Conservation (phyloP, 1,140 invertebrate species). For the Pseudomyrmex pallidus region DNA sequence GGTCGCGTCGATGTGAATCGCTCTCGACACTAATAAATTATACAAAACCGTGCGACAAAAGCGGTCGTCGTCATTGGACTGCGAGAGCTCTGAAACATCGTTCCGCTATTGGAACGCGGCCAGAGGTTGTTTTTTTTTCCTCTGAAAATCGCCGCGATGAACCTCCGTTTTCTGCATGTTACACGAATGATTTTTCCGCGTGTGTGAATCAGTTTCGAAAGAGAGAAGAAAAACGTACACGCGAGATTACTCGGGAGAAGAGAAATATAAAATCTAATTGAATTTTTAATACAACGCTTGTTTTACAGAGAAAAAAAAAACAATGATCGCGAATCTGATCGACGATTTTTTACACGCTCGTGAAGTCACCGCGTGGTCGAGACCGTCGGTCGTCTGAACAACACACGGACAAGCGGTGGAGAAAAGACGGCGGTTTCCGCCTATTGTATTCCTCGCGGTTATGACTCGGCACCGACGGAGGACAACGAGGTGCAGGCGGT, state of each 20-base stretch:
- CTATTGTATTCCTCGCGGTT: constrained; percentile 78
- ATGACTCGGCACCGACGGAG: constrained; percentile 73
- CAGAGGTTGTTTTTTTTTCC: constrained; percentile 82
- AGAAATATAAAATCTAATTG: too few species aligned
- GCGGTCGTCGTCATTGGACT: constrained; percentile 73
- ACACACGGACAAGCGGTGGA: constrained; percentile 76
- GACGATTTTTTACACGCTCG: not conserved
- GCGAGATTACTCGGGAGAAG: too few species aligned
- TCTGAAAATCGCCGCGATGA: constrained; percentile 65
- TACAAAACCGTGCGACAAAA: constrained; percentile 73
- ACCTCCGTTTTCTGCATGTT: constrained; percentile 49
- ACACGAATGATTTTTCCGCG: not conserved
- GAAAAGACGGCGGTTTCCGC: constrained; percentile 74
- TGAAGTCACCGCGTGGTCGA: constrained; percentile 70
- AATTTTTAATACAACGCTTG: too few species aligned
- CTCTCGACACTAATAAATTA: constrained; percentile 77
- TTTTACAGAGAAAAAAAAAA: too few species aligned
- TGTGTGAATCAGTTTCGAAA: not conserved
- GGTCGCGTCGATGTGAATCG: not conserved
- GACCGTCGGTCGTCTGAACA: constrained; percentile 66
- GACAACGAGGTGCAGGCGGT: constrained; percentile 58
- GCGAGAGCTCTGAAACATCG: constrained; percentile 75
- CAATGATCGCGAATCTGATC: not conserved
- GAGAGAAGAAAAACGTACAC: not conserved
- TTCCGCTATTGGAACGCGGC: constrained; percentile 75